Evolutionary conservation across 2,113 vertebrate species (phyloP).

Genomic region (Fregetta grallaria): DNA sequence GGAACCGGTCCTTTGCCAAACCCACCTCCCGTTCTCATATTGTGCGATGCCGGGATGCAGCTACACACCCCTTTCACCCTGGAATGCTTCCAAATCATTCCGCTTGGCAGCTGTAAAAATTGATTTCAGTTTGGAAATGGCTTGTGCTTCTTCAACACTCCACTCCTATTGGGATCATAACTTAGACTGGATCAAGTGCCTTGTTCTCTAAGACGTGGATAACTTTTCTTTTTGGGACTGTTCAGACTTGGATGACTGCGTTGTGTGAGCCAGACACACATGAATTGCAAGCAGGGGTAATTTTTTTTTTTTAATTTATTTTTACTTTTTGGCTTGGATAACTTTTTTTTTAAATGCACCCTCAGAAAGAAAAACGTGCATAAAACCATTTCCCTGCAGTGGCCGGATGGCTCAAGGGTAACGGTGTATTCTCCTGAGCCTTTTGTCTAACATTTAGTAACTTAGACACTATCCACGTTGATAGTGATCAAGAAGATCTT

Average conservation of each 20-base stretch:
- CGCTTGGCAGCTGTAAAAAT: slow-evolving; percentile 59
- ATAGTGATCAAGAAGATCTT: slow-evolving; percentile 23
- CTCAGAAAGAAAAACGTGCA: not conserved
- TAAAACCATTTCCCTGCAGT: not conserved
- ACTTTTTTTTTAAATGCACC: not conserved
- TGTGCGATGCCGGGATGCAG: slow-evolving; percentile 52
- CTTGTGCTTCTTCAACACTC: slow-evolving; percentile 31
- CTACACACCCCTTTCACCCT: slow-evolving; percentile 69
- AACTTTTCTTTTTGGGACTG: not conserved
- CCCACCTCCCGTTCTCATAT: slow-evolving; percentile 66
- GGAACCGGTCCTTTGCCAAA: slow-evolving; percentile 65
- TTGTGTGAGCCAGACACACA: not conserved
- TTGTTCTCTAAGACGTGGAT: not conserved
- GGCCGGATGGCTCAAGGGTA: not conserved
- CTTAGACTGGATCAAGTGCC: not conserved
- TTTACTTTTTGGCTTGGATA: not conserved
- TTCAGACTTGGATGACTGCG: not conserved
- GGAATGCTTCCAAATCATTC: slow-evolving; percentile 64
- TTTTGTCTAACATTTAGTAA: not conserved
- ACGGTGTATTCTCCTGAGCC: not conserved
- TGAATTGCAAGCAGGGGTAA: not conserved
- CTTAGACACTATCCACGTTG: not conserved
- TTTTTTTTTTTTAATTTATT: not conserved
- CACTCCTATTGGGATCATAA: not conserved
- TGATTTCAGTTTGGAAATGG: slow-evolving; percentile 70